Evolutionary conservation across 2,113 vertebrate species (phyloP).

Genomic region (Himantopus leucocephalus): DNA sequence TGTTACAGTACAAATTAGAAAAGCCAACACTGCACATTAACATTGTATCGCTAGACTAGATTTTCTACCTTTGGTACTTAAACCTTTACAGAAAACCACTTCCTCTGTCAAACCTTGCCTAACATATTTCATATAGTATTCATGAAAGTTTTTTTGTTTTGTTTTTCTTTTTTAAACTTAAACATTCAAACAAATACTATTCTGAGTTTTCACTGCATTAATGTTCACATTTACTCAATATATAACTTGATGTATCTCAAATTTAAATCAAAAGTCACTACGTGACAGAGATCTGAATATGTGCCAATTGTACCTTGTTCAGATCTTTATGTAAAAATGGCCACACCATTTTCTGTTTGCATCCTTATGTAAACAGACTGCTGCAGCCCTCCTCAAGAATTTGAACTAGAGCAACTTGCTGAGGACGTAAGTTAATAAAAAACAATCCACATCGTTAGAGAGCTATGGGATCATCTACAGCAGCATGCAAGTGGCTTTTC

Average conservation of each 20-base stretch:
- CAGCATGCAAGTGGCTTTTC: slow-evolving; percentile 67
- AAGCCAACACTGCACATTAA: slow-evolving; percentile 77
- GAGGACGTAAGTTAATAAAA: not conserved
- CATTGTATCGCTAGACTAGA: slow-evolving; percentile 75
- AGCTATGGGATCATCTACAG: slow-evolving; percentile 42
- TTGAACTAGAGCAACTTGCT: not conserved
- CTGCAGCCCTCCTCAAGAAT: not conserved
- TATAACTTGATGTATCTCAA: slow-evolving; percentile 33
- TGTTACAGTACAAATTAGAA: slow-evolving; percentile 82
- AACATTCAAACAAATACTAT: slow-evolving; percentile 60
- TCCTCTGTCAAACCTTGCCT: slow-evolving; percentile 51
- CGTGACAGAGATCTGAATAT: slow-evolving; percentile 32
- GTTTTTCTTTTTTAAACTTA: slow-evolving; percentile 11
- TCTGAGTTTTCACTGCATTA: slow-evolving; percentile 15
- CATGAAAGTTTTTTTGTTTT: not conserved
- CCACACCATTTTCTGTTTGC: not conserved
- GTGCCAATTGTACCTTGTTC: slow-evolving; percentile 42
- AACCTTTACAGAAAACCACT: slow-evolving; percentile 72
- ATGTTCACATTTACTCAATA: slow-evolving; percentile 46
- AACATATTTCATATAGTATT: slow-evolving; percentile 43
- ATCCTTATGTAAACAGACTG: not conserved
- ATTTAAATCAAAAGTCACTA: slow-evolving; percentile 44
- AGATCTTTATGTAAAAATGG: slow-evolving; percentile 43
- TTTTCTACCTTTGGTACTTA: slow-evolving; percentile 83
- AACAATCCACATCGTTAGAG: not conserved